Evolutionary conservation across 2,113 vertebrate species (phyloP), one percentile per base, ranked within the genome.

Genomic region (Motacilla tschutschensis): DNA sequence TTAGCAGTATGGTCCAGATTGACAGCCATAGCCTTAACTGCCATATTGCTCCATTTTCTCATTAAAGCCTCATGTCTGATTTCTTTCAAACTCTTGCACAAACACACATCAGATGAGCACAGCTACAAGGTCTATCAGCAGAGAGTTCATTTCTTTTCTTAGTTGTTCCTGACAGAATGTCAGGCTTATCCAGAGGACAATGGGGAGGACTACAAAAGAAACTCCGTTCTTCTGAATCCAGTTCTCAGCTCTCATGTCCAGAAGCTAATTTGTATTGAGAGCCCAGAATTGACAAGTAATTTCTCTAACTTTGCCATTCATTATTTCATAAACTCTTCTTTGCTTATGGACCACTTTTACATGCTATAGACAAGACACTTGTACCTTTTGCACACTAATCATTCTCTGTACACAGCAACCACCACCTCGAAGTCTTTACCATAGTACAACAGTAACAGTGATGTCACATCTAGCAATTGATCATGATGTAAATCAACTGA

Each of bases 291-390:
- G 3, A 28, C 19, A 79, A 71, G 6, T 22, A n/a, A 55, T 54
- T 83, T 67, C 9, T 79, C 14, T 76, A 20, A 14, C 6, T 9
- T 40, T 47, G 15, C 4, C 7, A 6, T 71, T 8, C 7, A 8
- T 33, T 46, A 14, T 50, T 71, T 54, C 13, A 50, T 15, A 3
- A 75, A 59, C 50, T 8, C 7, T 83, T 50, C 17, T 17, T 76
- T 55, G 35, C 17, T 58, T 16, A 31, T 33, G 4, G 8, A 69
- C 6, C 31, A 22, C 6, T 35, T 26, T 35, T 67, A 20, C 12
- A 12, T 2, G 4, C 4, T 33, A 50, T 5, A 33, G 28, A 31
- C 24, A 47, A 51, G 13, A 31, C 0, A 1, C 48, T 7, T 33
- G 2, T 5, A 3, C 10, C 1, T 14, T 60, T 71, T 63, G 5